Base-by-base conservation (phyloP, 2,113 vertebrate genomes). In the Bettongia penicillata region DNA sequence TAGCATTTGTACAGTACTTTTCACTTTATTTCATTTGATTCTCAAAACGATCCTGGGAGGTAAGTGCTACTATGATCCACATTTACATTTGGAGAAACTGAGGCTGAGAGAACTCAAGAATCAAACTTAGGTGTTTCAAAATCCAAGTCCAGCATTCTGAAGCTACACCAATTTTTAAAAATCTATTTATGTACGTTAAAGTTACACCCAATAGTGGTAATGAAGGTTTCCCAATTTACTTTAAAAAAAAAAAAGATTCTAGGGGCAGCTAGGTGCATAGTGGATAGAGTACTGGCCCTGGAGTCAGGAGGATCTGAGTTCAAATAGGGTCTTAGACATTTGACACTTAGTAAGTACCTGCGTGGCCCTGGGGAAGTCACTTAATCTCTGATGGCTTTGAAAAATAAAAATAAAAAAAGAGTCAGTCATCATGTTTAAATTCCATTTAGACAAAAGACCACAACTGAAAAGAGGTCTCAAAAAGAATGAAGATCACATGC, bases 401-500 rank as follows among this genome's bases (percentile, higher is more conserved):
- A 19, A 52, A 12, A 48, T 48, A 48, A 48, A 51, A 51, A 48
- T 48, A 51, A 51, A 51, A 51, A 51, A 48, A 91, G 94, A 52
- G 31, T 50, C 50, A 93, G 68, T 2, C 47, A 25, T 3, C 0
- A 14, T 68, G 89, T n/a, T 97, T 95, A 53, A 94, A 97, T 90
- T 51, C 19, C 53, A 28, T 68, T 14, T 61, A 92, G 55, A 47
- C 31, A 31, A 91, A 91, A 93, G 94, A 12, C 43, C 52, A 84
- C 31, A 47, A 61, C 57, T 89, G 14, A 49, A 19, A 3, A 48
- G 84, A 95, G 92, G 93, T 97, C 57, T 98, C 95, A 49, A 94
- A 90, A 43, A 91, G 94, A 97, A 96, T 96, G 97, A 98, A 89
- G 91, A 95, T 97, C 98, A 98, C 97, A 97, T 94, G 97, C 51